Evolutionary conservation across 2,113 vertebrate species (phyloP).

Genomic region (Corvus cornix): DNA sequence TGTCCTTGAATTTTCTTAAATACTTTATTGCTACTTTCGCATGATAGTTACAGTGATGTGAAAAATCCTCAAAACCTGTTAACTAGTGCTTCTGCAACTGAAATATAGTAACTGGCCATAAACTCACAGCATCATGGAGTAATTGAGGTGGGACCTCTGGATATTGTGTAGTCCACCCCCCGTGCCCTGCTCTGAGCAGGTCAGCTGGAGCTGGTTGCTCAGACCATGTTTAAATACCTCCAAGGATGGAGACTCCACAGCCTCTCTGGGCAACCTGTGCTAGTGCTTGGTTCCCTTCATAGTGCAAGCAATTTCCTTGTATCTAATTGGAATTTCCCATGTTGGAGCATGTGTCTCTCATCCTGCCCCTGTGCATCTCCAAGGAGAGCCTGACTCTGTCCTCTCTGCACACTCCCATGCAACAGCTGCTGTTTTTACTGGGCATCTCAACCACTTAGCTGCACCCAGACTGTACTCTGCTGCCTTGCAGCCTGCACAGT

Average conservation of each 20-base stretch:
- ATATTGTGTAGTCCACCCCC: too few relatives aligned
- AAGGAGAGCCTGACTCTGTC: background rate
- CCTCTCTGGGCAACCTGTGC: background rate
- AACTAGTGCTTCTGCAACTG: background rate
- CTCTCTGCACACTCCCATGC: background rate
- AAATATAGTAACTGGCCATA: background rate
- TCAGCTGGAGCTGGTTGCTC: background rate
- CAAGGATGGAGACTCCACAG: background rate
- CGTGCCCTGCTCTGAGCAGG: background rate
- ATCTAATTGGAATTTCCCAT: background rate
- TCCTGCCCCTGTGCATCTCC: background rate
- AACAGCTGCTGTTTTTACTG: background rate
- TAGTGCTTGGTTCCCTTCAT: background rate
- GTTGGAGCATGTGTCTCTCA: background rate
- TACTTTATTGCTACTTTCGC: background rate
- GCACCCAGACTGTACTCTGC: background rate
- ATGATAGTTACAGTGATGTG: background rate
- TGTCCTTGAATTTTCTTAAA: background rate
- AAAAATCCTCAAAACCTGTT: background rate
- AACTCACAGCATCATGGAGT: background rate
- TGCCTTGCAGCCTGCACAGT: background rate
- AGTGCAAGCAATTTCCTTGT: background rate
- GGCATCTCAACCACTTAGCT: background rate
- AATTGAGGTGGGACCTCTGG: background rate
- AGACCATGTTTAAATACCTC: background rate